These are phyloP conservation scores for Drosophila villosipedis DNA, from an alignment of 2,888 invertebrate species.

Conservation along the genomic window DNA sequence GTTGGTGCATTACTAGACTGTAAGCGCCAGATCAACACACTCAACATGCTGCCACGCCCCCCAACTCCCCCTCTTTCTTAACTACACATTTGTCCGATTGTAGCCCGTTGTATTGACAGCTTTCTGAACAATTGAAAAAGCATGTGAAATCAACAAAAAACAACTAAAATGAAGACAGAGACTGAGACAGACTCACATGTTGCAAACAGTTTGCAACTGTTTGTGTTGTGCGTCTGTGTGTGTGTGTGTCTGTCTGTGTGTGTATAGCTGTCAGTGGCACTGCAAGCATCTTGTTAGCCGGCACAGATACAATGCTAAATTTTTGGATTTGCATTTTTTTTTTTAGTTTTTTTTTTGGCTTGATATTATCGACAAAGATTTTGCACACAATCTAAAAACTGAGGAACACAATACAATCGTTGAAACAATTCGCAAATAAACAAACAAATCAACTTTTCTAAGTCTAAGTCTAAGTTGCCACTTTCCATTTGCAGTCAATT, in stretches of 20 bases:
- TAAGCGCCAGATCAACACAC: constrained; percentile 41
- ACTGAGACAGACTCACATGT: constrained; percentile 16
- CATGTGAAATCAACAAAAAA: constrained; percentile 31
- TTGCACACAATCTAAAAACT: constrained; percentile 37
- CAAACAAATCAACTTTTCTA: constrained; percentile 50
- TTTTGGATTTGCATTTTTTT: constrained; percentile 64
- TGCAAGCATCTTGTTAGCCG: constrained; percentile 69
- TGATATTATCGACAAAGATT: constrained; percentile 48
- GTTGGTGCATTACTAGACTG: constrained; percentile 47
- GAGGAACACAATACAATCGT: constrained; percentile 14
- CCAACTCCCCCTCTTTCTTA: not conserved
- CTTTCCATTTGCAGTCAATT: constrained; percentile 17
- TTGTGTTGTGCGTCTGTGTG: constrained; percentile 4
- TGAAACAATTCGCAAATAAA: constrained; percentile 53
- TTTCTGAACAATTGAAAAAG: constrained; percentile 70
- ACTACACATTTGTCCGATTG: constrained; percentile 26
- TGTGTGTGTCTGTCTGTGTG: constrained; percentile 15
- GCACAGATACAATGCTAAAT: constrained; percentile 63
- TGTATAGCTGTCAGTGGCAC: constrained; percentile 36
- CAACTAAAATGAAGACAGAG: constrained; percentile 12
- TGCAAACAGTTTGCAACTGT: constrained; percentile 45
- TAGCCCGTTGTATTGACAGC: constrained; percentile 57
- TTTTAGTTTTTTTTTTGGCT: constrained; percentile 18
- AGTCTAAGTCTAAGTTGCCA: constrained; percentile 20
- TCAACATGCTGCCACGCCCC: not conserved